phyloP scores from a whole-genome alignment of 1,140 invertebrate genomes.

The Drosophila sulfurigaster region DNA sequence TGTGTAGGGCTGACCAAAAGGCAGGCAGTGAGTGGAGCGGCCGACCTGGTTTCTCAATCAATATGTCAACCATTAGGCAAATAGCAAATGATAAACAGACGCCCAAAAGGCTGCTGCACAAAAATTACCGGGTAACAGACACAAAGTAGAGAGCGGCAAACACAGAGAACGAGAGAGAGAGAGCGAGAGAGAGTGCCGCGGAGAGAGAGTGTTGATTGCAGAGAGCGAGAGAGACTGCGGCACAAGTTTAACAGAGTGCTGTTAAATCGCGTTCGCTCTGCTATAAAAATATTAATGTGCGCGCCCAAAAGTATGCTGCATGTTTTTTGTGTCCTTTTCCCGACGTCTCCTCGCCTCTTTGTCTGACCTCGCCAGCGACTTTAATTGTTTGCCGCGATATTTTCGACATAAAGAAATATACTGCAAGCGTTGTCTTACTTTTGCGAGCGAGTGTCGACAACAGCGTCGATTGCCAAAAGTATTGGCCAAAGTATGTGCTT shows the following conservation, averaged over 20 bases:
- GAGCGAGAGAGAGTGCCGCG: background rate
- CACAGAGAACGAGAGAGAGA: background rate
- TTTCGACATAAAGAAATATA: slow-evolving; percentile 30
- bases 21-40: slow-evolving; percentile 11
- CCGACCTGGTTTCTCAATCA: slow-evolving; percentile 53
- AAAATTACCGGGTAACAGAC: slow-evolving; percentile 69
- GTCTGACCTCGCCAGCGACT: slow-evolving; percentile 59
- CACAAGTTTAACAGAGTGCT: slow-evolving; percentile 15
- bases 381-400: slow-evolving; percentile 48
- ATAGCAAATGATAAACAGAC: slow-evolving; percentile 40
- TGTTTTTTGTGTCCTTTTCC: slow-evolving; percentile 28
- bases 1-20: background rate
- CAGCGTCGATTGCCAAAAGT: slow-evolving; percentile 1
- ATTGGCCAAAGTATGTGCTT: background rate
- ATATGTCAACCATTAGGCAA: slow-evolving; percentile 48
- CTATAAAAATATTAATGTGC: slow-evolving; percentile 57
- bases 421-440: slow-evolving; percentile 31
- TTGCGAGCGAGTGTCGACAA: slow-evolving; percentile 43
- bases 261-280: slow-evolving; percentile 32
- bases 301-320: slow-evolving; percentile 42
- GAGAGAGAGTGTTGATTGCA: background rate
- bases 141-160: background rate
- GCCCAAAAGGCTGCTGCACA: slow-evolving; percentile 38
- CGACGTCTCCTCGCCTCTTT: background rate
- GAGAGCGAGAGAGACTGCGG: background rate